Evolutionary conservation across 2,888 invertebrate species (phyloP).

Genomic region (Melanostoma mellinum): DNA sequence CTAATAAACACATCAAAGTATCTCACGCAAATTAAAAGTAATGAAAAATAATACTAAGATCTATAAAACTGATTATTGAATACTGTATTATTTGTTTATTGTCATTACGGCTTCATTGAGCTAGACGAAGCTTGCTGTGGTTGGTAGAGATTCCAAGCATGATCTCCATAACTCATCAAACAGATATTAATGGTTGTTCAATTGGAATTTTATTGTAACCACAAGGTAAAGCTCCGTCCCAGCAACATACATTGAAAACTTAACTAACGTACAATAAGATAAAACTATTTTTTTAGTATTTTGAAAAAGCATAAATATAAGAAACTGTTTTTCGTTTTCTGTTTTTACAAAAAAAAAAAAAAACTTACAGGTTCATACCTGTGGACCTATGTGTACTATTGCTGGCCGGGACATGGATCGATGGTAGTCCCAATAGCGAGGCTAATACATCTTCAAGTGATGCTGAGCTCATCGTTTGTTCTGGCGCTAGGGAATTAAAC

Average conservation of each 20-base stretch:
- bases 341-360: conserved; percentile 82
- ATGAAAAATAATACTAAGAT: conserved; percentile 14
- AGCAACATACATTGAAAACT: conserved; percentile 34
- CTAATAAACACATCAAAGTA: conserved; percentile 66
- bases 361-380: conserved; percentile 90
- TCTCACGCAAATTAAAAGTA: conserved; percentile 54
- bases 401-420: conserved; percentile 78
- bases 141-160: not conserved
- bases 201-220: no score
- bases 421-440: conserved; percentile 93
- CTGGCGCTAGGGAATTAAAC: conserved; percentile 80
- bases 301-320: conserved; percentile 25
- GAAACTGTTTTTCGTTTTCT: conserved; percentile 68
- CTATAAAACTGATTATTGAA: conserved; percentile 26
- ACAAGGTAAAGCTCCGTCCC: no score
- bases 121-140: conserved; percentile 46
- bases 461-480: conserved; percentile 89
- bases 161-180: not conserved
- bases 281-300: conserved; percentile 40
- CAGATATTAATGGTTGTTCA: not conserved
- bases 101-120: conserved; percentile 74
- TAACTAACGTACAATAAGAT: conserved; percentile 44
- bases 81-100: conserved; percentile 27
- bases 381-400: conserved; percentile 88
- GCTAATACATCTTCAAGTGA: conserved; percentile 97